Evolutionary conservation across 2,797 vertebrate species (phyloP), one percentile per base, ranked within the genome.

Genomic region (Danio jaintianensis): DNA sequence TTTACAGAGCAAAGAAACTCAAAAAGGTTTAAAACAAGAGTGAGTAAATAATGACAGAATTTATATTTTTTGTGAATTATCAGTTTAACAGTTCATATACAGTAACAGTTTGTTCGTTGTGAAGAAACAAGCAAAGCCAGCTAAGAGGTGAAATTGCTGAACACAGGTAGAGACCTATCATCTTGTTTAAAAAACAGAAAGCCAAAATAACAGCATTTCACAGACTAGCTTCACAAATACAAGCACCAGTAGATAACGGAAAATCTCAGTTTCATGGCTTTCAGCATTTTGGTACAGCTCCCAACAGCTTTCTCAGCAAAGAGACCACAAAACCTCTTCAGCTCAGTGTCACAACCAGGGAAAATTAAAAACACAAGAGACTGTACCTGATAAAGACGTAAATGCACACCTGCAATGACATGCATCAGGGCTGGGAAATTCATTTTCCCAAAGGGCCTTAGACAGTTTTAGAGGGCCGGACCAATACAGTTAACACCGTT

Each of bases 241-340:
- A 81, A 18, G 16, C 50, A 18, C 79, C 71, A 80, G 78, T 66
- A 68, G 45, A 45, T 47, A 72, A 63, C 63, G 36, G 75, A 53
- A 78, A 59, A 40, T 78, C n/a, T 55, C 40, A 47, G 42, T 67
- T 63, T 38, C 20, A 59, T 58, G 18, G 63, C 55, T 68, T 64
- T 84, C 66, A 81, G 74, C 70, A 83, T 79, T 76, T 71, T 55
- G 78, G 55, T 56, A 56, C 77, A 58, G 52, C 64, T 66, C 50
- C 47, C 13, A 20, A 55, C 53, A 71, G 70, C 69, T 48, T 80
- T 22, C 50, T 56, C 67, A 72, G 43, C 67, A 78, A 61, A 75
- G 40, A 72, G 70, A 36, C 76, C 78, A 77, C 43, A 67, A 8
- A 11, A 43, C 38, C 45, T 9, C 16, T 56, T 82, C 58, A 36